These are phyloP conservation scores for Thecophora atra DNA, from an alignment of 2,888 invertebrate genomes.

Conservation along the genomic window DNA sequence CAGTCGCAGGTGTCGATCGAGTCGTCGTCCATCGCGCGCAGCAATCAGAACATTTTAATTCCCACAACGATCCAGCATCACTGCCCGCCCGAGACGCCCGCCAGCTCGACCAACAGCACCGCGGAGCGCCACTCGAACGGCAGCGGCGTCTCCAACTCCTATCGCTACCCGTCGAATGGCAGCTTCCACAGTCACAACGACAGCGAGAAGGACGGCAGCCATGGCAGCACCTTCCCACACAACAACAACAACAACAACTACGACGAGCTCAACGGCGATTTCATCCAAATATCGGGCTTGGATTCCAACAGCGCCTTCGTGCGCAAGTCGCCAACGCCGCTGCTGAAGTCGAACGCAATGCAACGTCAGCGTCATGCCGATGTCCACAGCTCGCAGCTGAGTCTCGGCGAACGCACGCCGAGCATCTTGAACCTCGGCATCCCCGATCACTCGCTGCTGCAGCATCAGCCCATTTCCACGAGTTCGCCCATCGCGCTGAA, in stretches of 20 bases:
- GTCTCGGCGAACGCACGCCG: constrained; percentile 62
- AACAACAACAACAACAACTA: constrained; percentile 68
- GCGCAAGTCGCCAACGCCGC: constrained; percentile 66
- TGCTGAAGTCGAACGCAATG: constrained; percentile 58
- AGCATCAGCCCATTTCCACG: constrained; percentile 25
- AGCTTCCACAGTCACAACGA: constrained; percentile 45
- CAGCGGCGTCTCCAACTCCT: constrained; percentile 40
- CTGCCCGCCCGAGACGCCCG: constrained; percentile 61
- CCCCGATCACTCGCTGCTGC: constrained; percentile 55
- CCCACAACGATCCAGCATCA: constrained; percentile 55
- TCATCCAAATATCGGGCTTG: constrained; percentile 71
- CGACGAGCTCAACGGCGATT: constrained; percentile 66
- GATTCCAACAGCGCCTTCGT: constrained; percentile 71
- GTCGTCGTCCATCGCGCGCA: constrained; percentile 54
- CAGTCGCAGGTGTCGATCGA: constrained; percentile 66
- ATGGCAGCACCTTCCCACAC: constrained; percentile 79
- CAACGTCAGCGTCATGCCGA: constrained; percentile 45
- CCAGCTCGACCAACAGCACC: constrained; percentile 58
- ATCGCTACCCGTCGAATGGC: constrained; percentile 48
- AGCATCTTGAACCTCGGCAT: constrained; percentile 62
- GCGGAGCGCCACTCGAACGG: constrained; percentile 51
- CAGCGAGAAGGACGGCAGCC: constrained; percentile 41
- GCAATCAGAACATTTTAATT: constrained; percentile 44
- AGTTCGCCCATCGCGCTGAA: constrained; percentile 36
- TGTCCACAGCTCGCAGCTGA: constrained; percentile 66